Percentiles rank a stretch among this genome's conserved stretches.
Conservation (phyloP, 1,140 invertebrate genomes). For the Telenomus remus region DNA sequence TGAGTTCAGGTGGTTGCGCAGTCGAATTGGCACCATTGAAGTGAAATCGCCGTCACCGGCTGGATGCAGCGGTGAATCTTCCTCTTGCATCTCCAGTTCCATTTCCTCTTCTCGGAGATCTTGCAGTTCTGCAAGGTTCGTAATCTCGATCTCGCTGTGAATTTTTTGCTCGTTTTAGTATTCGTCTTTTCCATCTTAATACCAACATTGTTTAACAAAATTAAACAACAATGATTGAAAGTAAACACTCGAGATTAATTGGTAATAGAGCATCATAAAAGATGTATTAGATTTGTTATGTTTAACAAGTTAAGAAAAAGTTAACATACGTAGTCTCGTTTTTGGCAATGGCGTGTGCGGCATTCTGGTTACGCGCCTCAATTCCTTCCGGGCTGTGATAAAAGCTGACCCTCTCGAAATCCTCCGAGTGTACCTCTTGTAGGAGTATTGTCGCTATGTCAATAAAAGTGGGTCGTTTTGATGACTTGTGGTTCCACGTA, state of each 20-base stretch:
- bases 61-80: slow-evolving; percentile 68
- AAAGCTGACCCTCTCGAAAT: slow-evolving; percentile 85
- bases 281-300: too few relatives aligned
- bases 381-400: slow-evolving; percentile 83
- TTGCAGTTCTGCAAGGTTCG: slow-evolving; percentile 60
- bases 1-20: slow-evolving; percentile 64
- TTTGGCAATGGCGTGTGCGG: slow-evolving; percentile 57
- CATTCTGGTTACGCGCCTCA: slow-evolving; percentile 75
- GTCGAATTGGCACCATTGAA: slow-evolving; percentile 64
- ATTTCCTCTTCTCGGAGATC: slow-evolving; percentile 67
- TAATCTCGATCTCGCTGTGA: slow-evolving; percentile 67
- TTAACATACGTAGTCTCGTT: too few relatives aligned
- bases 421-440: slow-evolving; percentile 76
- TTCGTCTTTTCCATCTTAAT: too few relatives aligned
- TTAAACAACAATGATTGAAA: too few relatives aligned
- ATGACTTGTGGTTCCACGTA: slow-evolving; percentile 90
- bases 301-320: too few relatives aligned
- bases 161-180: too few relatives aligned
- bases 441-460: slow-evolving; percentile 83
- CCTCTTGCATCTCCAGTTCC: slow-evolving; percentile 63
- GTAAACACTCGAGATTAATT: too few relatives aligned
- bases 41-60: slow-evolving; percentile 69
- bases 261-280: too few relatives aligned
- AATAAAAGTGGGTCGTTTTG: slow-evolving; percentile 87
- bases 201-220: too few relatives aligned